phyloP scores from a whole-genome alignment of 2,888 invertebrate species.

The Magallana nippona region DNA sequence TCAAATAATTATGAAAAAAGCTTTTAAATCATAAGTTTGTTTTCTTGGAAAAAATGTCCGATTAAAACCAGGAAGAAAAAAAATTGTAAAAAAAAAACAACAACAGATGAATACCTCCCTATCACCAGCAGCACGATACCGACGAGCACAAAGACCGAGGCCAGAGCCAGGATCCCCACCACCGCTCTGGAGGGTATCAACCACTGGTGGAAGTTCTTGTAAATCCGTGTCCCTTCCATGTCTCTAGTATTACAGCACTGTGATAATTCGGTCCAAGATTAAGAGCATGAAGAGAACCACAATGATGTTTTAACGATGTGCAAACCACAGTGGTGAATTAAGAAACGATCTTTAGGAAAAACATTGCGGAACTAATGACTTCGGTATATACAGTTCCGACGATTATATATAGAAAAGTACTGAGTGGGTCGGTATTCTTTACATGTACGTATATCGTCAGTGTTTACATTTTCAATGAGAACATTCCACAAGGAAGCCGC shows the following conservation, averaged over 20 bases:
- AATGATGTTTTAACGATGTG: not conserved
- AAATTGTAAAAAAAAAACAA: not conserved
- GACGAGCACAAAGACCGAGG: constrained; percentile 68
- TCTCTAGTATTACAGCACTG: not conserved
- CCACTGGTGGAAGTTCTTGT: constrained; percentile 60
- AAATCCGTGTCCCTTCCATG: constrained; percentile 16
- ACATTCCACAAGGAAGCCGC: constrained; percentile 29
- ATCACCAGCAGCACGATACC: constrained; percentile 70
- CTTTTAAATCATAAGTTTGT: too few species aligned
- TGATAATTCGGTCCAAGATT: not conserved
- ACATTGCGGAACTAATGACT: not conserved
- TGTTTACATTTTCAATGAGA: constrained; percentile 42
- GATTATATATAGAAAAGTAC: constrained; percentile 31
- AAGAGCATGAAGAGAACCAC: not conserved
- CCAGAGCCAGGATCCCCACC: constrained; percentile 67
- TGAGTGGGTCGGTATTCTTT: not conserved
- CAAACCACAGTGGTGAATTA: not conserved
- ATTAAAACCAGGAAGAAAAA: not conserved
- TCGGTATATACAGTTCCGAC: not conserved
- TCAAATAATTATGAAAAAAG: too few species aligned
- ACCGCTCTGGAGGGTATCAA: constrained; percentile 62
- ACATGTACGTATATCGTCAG: constrained; percentile 7
- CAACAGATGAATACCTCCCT: constrained; percentile 43
- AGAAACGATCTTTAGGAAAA: not conserved
- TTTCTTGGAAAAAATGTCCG: too few species aligned